These are phyloP conservation scores for Nemotelus nigrinus DNA, from an alignment of 2,888 invertebrate species.

Conservation along the genomic window DNA sequence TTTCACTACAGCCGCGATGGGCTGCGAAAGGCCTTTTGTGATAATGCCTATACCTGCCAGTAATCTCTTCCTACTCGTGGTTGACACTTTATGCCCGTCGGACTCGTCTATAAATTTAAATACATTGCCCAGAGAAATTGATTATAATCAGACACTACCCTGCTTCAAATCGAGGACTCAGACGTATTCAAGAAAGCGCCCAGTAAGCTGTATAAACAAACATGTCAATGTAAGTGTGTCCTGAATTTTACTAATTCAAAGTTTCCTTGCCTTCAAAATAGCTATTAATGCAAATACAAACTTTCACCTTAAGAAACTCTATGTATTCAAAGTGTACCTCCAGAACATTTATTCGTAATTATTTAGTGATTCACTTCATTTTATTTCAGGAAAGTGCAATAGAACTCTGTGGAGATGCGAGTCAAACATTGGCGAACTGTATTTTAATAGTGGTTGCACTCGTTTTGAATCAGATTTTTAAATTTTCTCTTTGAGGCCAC, in stretches of 20 bases:
- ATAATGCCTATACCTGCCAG: constrained; percentile 79
- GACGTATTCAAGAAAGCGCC: constrained; percentile 73
- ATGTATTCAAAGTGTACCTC: not conserved
- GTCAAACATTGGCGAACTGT: constrained; percentile 57
- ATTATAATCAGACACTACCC: constrained; percentile 71
- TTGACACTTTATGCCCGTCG: constrained; percentile 73
- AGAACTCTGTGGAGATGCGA: constrained; percentile 72
- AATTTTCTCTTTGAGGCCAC: constrained; percentile 12
- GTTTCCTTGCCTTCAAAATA: not conserved
- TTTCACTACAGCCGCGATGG: constrained; percentile 64
- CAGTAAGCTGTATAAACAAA: constrained; percentile 79
- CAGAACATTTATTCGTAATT: not conserved
- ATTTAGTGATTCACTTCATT: not conserved
- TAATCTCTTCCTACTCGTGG: constrained; percentile 81
- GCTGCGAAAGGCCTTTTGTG: constrained; percentile 72
- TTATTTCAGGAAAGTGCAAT: constrained; percentile 72
- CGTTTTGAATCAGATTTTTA: constrained; percentile 52
- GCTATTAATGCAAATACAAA: too few relatives aligned
- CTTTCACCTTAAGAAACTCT: too few relatives aligned
- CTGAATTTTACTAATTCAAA: not conserved
- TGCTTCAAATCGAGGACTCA: constrained; percentile 69
- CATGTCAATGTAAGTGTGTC: constrained; percentile 75
- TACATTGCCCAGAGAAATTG: constrained; percentile 64
- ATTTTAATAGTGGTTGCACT: constrained; percentile 58
- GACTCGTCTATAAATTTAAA: constrained; percentile 66